Percentiles rank a stretch among this genome's conserved stretches.
These are phyloP conservation scores for Tribolium freemani DNA, from an alignment of 2,888 invertebrate species.

Conservation along the genomic window DNA sequence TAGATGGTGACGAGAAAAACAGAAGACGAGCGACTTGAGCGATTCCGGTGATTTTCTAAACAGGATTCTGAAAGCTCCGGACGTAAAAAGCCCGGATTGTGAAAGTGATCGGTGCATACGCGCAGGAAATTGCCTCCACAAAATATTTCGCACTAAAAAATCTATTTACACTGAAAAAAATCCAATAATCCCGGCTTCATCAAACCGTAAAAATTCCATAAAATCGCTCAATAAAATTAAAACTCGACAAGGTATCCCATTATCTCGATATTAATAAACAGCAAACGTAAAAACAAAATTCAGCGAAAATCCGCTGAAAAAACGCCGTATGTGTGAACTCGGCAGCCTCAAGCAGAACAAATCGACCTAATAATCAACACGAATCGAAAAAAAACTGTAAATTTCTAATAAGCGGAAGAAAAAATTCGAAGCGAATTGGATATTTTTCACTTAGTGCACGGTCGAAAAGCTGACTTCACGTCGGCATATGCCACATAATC, in stretches of 20 bases:
- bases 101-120: constrained; percentile 11
- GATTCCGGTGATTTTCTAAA: constrained; percentile 7
- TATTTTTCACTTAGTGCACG: background rate
- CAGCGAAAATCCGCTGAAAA: no score
- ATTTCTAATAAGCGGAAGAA: constrained; percentile 12
- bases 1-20: background rate
- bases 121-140: constrained; percentile 1
- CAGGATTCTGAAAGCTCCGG: background rate
- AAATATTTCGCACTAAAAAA: background rate
- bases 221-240: background rate
- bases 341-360: background rate
- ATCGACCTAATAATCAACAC: background rate
- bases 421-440: constrained; percentile 9
- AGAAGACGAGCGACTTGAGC: background rate
- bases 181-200: no score
- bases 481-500: constrained; percentile 38
- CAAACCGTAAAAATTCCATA: background rate
- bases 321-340: background rate
- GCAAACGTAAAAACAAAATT: no score
- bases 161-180: no score
- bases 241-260: no score
- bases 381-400: background rate
- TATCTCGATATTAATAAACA: no score
- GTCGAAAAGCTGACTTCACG: background rate
- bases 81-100: constrained; percentile 5